Base-by-base conservation (phyloP, 2,888 invertebrate species). In the Amphipoea oculea region DNA sequence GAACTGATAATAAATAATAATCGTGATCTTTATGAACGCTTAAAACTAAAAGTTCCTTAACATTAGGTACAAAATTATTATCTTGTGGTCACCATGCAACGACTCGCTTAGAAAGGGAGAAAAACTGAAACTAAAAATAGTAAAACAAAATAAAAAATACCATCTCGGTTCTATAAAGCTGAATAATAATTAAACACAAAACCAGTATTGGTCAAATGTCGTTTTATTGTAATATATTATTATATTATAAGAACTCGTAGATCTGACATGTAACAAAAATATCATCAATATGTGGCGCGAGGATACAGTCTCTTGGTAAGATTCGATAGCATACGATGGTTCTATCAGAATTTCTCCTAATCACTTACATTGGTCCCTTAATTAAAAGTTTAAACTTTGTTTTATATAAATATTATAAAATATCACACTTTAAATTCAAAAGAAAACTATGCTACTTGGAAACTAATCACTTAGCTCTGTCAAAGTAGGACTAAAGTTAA, bases 381-480 rank as follows among this genome's bases (percentile, higher is more conserved):
- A 94, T 96, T 96, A 95, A 96, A 96, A 95, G 95, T 95, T 96
- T 95, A 94, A 96, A 96, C 96, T 96, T 96, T 96, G 94, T 96
- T 96, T 96, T 95, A 88, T 73, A 96, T 96, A 96, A 96, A 96
- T 96, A 96, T 96, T 96, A 96, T 95, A 96, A 96, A 96, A 97
- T 97, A 97, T 97, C 97, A 97, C 97, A 96, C 97, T 96, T 96
- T 96, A 96, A 96, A 96, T 96, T 96, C 96, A 96, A 96, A 96
- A 95, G 94, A 90, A 96, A 95, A 94, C 95, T 96, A 96, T 94
- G 89, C 96, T 96, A 96, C 92, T 92, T 95, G 95, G 94, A 96
- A 96, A 95, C 95, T 95, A 96, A 96, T 94, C 94, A 94, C 93
- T 95, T 96, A 96, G 95, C 90, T 96, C 93, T 96, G 96, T 96